phyloP scores from a whole-genome alignment of 1,140 invertebrate genomes.

The Panagrolaimus sp. region DNA sequence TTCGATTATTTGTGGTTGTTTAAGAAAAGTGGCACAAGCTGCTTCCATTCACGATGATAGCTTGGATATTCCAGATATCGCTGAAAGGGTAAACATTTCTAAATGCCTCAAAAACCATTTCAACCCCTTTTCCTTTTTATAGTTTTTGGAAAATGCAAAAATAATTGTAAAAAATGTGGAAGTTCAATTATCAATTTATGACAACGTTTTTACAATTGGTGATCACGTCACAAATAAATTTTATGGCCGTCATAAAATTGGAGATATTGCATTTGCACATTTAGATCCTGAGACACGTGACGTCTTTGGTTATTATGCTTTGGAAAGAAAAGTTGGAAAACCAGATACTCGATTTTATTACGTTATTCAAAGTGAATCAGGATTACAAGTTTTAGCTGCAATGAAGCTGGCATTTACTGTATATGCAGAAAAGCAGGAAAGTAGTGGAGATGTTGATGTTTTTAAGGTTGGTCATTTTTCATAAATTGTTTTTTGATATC shows the following conservation, averaged over 20 bases:
- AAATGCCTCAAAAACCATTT: no score
- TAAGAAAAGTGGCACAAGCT: background rate
- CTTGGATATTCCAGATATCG: background rate
- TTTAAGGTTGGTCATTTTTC: no score
- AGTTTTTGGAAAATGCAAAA: background rate
- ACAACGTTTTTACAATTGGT: background rate
- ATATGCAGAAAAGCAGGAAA: background rate
- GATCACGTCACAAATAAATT: constrained; percentile 6
- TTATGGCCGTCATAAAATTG: background rate
- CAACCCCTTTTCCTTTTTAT: no score
- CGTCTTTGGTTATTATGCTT: background rate
- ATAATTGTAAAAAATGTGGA: background rate
- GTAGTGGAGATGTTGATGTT: background rate
- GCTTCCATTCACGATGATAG: background rate
- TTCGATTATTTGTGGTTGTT: background rate
- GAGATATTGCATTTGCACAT: background rate
- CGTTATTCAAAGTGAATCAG: background rate
- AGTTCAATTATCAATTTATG: background rate
- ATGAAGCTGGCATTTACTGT: constrained; percentile 9
- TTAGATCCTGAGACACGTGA: background rate
- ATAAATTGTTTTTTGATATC: no score
- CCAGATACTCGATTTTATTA: background rate
- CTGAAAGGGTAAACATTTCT: background rate
- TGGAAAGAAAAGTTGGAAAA: background rate
- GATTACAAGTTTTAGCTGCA: background rate